These are phyloP conservation scores for Drosophila neocordata DNA, from an alignment of 1,140 invertebrate genomes.

Conservation along the genomic window DNA sequence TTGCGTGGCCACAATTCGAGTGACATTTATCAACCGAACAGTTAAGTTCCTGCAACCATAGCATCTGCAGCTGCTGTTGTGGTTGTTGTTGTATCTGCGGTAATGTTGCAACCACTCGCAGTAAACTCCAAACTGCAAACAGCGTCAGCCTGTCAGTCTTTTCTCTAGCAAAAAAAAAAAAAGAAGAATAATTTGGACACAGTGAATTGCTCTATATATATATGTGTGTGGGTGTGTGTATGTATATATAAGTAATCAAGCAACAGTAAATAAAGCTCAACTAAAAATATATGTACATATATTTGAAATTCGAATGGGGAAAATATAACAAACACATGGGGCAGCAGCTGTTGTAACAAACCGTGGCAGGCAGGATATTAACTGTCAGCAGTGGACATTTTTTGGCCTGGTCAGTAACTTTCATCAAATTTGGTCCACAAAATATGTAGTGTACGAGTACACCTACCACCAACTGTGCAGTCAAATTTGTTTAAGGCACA, in stretches of 20 bases:
- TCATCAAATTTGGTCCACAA: conserved; percentile 15
- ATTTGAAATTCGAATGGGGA: conserved; percentile 33
- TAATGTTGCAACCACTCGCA: conserved; percentile 26
- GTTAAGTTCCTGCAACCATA: conserved; percentile 1
- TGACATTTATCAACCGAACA: conserved; percentile 41
- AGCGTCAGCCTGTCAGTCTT: conserved; percentile 27
- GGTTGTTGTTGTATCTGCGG: conserved; percentile 24
- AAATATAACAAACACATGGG: conserved; percentile 24
- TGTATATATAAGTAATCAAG: conserved; percentile 9
- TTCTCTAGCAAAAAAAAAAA: no score
- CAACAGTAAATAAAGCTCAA: conserved; percentile 40
- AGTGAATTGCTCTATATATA: conserved; percentile 11
- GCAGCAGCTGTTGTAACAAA: conserved; percentile 13
- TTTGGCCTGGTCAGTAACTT: neutral
- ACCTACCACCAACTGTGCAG: conserved; percentile 12
- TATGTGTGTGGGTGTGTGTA: no score
- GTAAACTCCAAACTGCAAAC: conserved; percentile 31
- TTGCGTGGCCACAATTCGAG: conserved; percentile 12
- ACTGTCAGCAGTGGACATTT: conserved; percentile 17
- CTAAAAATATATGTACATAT: conserved; percentile 16
- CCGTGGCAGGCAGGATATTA: conserved; percentile 23
- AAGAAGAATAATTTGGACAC: conserved; percentile 9
- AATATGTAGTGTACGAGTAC: neutral
- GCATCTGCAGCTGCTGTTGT: conserved; percentile 10
- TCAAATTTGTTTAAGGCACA: conserved; percentile 40